Conservation (phyloP, 2,797 vertebrate genomes). For the Gymnothorax reevesii region DNA sequence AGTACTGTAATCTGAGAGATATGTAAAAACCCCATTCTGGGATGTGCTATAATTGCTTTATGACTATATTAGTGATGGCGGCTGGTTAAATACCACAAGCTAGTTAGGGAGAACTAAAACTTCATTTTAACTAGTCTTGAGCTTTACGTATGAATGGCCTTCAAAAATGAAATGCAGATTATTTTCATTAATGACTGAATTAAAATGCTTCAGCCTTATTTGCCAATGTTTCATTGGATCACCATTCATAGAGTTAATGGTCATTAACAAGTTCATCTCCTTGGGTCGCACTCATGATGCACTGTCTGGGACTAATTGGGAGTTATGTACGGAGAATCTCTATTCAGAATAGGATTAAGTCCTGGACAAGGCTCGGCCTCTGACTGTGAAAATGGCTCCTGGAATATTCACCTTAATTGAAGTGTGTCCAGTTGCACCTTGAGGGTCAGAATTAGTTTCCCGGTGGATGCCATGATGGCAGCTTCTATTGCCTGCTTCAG, state of each 20-base stretch:
- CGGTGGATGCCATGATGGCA: slow-evolving; percentile 74
- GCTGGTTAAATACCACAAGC: background rate
- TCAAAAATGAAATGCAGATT: background rate
- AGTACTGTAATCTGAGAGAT: too few species aligned
- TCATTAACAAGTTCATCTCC: too few species aligned
- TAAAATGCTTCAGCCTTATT: background rate
- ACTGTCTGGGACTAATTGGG: too few species aligned
- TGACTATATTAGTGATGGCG: background rate
- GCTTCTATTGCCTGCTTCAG: slow-evolving; percentile 75
- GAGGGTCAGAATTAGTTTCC: slow-evolving; percentile 75
- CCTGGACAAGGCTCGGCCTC: too few species aligned
- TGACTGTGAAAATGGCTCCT: too few species aligned
- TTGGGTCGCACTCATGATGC: too few species aligned
- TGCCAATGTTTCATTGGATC: background rate
- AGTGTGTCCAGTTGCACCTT: slow-evolving; percentile 75
- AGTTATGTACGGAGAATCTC: too few species aligned
- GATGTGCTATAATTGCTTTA: background rate
- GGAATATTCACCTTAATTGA: slow-evolving; percentile 78
- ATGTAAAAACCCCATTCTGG: too few species aligned
- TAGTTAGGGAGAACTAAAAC: too few species aligned
- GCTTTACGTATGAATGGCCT: background rate
- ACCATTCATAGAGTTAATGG: background rate
- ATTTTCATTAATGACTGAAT: background rate
- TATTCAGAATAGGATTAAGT: too few species aligned
- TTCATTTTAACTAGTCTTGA: background rate